These are phyloP conservation scores for Noctua comes DNA, from an alignment of 2,888 invertebrate species.

Conservation along the genomic window DNA sequence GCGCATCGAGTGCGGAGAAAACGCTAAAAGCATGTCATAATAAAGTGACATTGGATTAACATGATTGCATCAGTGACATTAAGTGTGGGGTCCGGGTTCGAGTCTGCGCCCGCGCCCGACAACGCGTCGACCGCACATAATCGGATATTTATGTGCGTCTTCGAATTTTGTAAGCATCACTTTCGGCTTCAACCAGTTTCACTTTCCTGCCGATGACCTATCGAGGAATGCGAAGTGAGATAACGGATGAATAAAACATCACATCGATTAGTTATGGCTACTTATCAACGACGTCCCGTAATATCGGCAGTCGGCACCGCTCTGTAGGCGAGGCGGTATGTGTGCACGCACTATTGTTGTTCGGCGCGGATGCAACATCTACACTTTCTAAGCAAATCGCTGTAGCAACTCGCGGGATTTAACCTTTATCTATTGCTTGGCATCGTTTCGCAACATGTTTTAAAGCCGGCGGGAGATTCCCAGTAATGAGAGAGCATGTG, in stretches of 20 bases:
- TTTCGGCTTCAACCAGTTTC: conserved; percentile 86
- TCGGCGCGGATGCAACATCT: conserved; percentile 54
- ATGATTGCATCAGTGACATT: conserved; percentile 79
- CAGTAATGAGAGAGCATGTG: conserved; percentile 60
- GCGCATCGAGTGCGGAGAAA: conserved; percentile 68
- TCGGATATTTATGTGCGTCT: conserved; percentile 79
- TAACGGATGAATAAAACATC: conserved; percentile 84
- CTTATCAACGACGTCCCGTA: conserved; percentile 36
- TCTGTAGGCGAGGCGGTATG: neutral
- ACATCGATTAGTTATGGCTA: conserved; percentile 54
- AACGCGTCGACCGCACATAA: conserved; percentile 70
- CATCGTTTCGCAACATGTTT: conserved; percentile 58
- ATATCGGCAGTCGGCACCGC: conserved; percentile 13
- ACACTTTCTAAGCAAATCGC: conserved; percentile 58
- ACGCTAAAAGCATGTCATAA: conserved; percentile 77
- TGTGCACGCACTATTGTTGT: conserved; percentile 50
- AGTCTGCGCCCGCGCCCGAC: conserved; percentile 52
- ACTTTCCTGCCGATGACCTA: conserved; percentile 88
- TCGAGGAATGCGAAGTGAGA: conserved; percentile 83
- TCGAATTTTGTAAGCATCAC: conserved; percentile 81
- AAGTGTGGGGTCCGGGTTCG: conserved; percentile 73
- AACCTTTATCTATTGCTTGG: conserved; percentile 70
- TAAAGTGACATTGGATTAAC: conserved; percentile 81
- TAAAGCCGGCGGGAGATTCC: conserved; percentile 61
- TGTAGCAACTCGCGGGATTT: conserved; percentile 60